Evolutionary conservation across 1,140 invertebrate species (phyloP).

Genomic region (Bombus pascuorum): DNA sequence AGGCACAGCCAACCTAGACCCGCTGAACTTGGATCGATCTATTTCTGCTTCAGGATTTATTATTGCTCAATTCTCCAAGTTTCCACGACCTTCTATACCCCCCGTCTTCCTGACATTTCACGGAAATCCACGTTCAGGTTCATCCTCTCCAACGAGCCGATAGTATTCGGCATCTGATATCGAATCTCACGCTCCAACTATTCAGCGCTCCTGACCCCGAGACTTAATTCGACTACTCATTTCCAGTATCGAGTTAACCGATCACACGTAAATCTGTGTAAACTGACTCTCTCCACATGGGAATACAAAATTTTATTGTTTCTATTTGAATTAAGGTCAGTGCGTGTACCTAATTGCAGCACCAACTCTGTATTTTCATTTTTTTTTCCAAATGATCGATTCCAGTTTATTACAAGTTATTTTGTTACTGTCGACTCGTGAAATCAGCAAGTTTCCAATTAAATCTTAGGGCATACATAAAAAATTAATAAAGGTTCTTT

Average conservation of each 20-base stretch:
- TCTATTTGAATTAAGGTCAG: neutral
- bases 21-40: constrained; percentile 50
- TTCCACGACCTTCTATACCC: constrained; percentile 21
- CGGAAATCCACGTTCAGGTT: constrained; percentile 46
- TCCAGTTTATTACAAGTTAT: neutral
- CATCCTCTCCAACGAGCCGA: constrained; percentile 18
- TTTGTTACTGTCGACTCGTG: neutral
- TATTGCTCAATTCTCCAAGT: constrained; percentile 49
- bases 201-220: neutral
- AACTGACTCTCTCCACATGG: neutral
- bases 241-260: neutral
- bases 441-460: neutral
- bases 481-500: neutral
- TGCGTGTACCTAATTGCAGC: neutral
- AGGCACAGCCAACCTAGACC: constrained; percentile 43
- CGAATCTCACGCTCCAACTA: constrained; percentile 34
- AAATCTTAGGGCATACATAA: neutral
- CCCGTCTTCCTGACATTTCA: constrained; percentile 48
- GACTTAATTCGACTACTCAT: neutral
- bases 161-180: constrained; percentile 38
- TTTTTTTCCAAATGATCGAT: neutral
- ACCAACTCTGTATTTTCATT: neutral
- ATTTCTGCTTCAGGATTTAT: constrained; percentile 53
- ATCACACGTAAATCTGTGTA: neutral
- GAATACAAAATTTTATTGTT: neutral